Conservation (phyloP, 2,113 vertebrate genomes). For the Serranochromis macrocephalus region DNA sequence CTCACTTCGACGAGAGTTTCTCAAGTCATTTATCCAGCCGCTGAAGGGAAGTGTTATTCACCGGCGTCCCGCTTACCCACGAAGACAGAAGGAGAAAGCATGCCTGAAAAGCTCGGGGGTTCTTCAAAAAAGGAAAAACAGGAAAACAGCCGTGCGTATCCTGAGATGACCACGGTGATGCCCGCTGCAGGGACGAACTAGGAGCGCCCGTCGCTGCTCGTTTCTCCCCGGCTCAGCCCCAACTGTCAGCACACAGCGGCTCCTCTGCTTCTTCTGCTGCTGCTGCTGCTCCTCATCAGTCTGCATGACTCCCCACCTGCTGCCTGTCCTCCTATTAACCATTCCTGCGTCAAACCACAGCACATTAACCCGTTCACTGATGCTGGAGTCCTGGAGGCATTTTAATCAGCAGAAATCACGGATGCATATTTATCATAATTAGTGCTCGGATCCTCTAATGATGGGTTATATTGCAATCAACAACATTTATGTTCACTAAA, state of each 20-base stretch:
- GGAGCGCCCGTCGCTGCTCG: neutral
- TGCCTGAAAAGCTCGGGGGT: neutral
- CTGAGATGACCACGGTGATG: neutral
- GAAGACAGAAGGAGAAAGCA: slow-evolving; percentile 2
- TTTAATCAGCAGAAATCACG: neutral
- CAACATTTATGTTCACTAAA: neutral
- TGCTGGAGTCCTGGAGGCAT: neutral
- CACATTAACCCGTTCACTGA: slow-evolving; percentile 27
- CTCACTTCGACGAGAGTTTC: slow-evolving; percentile 64
- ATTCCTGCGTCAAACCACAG: slow-evolving; percentile 44
- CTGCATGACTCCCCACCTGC: slow-evolving; percentile 39
- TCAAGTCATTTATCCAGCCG: slow-evolving; percentile 66
- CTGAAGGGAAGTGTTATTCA: slow-evolving; percentile 5
- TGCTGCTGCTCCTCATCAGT: slow-evolving; percentile 25
- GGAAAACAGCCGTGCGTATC: neutral
- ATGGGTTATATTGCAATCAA: neutral
- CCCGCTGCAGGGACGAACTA: neutral
- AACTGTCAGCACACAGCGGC: slow-evolving; percentile 1
- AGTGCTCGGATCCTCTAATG: neutral
- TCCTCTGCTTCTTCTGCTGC: neutral
- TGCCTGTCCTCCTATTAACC: slow-evolving; percentile 9
- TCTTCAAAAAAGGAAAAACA: neutral
- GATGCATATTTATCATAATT: neutral
- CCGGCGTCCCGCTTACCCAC: slow-evolving; percentile 3
- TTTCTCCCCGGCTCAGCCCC: neutral